Evolutionary conservation across 2,113 vertebrate genomes (phyloP), one percentile per base, ranked within the genome.

Genomic region (Passer montanus): DNA sequence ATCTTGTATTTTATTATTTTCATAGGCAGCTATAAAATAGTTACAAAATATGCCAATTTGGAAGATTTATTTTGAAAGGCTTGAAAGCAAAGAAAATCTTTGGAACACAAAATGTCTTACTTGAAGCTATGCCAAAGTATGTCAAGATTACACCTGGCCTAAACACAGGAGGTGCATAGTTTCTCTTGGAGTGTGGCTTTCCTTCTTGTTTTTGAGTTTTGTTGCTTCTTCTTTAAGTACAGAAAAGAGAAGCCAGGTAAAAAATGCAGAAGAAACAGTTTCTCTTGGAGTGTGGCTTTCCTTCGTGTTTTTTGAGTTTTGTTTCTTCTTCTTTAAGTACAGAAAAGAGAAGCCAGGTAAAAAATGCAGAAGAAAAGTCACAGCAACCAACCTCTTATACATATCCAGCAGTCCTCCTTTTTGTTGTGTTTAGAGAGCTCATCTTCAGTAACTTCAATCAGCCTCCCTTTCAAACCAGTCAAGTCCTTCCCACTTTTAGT

Each of bases 401-500:
- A 99, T 68, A 99, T 99, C 99, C 99, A 99, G 97, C 99, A 99
- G 96, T 99, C 99, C 5, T 97, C 97, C 90, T 98, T 98, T 31
- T 79, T 98, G 97, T 98, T 99, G 97, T 99, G 99, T 77, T 98
- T 99, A 74, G 98, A 97, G 74, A 99, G 98, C 87, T 99, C 99
- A 70, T 99, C 98, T 92, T 99, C 98, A 1, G 98, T 99, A 24
- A 99, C 99, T 41, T 99, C 99, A 47, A 98, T 97, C 39, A 99
- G 92, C n/a, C 98, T 98, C n/a, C 99, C 99, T 95, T 98, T 98
- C 66, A 99, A 95, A 55, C 99, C 99, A 2, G 99, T 98, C 94
- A 99, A 96, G 69, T 99, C 99, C 77, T 98, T 98, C 18, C 99
- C 98, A 94, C 99, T 99, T 97, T 99, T 99, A 79, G 99, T 98